phyloP scores from a whole-genome alignment of 2,888 invertebrate species.

The Polietes domitor region DNA sequence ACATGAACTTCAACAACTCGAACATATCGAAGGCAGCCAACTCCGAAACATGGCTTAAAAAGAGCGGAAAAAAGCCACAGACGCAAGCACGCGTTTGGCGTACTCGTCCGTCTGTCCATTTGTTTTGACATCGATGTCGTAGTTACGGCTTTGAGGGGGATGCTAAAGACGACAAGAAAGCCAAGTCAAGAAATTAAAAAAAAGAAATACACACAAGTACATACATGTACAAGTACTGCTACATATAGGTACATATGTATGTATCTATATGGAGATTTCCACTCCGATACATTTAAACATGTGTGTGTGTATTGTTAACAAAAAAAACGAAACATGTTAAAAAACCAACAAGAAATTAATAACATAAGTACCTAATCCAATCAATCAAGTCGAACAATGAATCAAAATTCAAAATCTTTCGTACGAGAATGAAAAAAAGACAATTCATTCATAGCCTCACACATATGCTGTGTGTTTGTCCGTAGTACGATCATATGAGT shows the following conservation, averaged over 20 bases:
- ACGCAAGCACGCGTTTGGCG: not conserved
- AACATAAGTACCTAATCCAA: slow-evolving; percentile 79
- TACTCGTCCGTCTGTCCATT: not conserved
- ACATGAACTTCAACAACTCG: slow-evolving; percentile 31
- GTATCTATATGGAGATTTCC: not conserved
- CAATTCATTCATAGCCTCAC: slow-evolving; percentile 48
- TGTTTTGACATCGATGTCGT: slow-evolving; percentile 29
- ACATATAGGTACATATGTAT: not conserved
- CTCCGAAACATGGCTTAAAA: slow-evolving; percentile 36
- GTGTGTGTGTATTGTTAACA: slow-evolving; percentile 16
- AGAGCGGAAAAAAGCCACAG: not conserved
- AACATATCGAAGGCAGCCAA: not conserved
- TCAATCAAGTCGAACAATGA: slow-evolving; percentile 77
- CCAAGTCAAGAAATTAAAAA: slow-evolving; percentile 4
- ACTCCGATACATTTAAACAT: not conserved
- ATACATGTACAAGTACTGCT: not conserved
- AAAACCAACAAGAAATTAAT: slow-evolving; percentile 74
- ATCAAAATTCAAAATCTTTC: slow-evolving; percentile 59
- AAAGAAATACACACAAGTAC: slow-evolving; percentile 2
- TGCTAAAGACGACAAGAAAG: slow-evolving; percentile 21
- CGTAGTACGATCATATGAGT: slow-evolving; percentile 11
- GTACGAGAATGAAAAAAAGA: slow-evolving; percentile 26
- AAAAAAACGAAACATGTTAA: slow-evolving; percentile 2
- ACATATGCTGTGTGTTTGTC: not conserved
- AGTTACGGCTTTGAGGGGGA: slow-evolving; percentile 8